phyloP scores from a whole-genome alignment of 2,113 vertebrate species.

The Scytalopus superciliaris region DNA sequence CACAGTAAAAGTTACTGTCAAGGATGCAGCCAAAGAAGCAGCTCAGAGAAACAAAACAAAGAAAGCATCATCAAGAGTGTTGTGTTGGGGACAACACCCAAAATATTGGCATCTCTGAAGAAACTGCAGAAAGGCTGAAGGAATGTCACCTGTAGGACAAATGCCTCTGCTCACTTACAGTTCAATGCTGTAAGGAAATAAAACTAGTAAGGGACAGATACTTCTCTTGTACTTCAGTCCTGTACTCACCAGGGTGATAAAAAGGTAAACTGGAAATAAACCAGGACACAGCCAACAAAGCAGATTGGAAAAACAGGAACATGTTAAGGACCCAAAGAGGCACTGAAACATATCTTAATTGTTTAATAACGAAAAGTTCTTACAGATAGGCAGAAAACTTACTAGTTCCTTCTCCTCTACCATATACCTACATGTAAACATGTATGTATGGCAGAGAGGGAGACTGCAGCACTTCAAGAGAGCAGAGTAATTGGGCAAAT shows the following conservation, averaged over 20 bases:
- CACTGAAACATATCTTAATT: neutral
- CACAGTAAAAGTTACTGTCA: neutral
- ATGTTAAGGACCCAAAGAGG: neutral
- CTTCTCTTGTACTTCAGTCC: neutral
- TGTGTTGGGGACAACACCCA: neutral
- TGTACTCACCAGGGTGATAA: neutral
- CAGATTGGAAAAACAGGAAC: neutral
- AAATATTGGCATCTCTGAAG: neutral
- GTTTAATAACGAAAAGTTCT: neutral
- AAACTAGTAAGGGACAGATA: neutral
- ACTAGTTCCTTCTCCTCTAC: neutral
- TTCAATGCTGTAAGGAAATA: neutral
- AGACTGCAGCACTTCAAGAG: neutral
- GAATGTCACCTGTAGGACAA: neutral
- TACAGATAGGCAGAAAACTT: neutral
- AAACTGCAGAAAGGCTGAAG: neutral
- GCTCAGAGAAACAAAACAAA: neutral
- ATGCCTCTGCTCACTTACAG: neutral
- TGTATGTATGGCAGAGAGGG: fast-evolving
- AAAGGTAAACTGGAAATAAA: neutral
- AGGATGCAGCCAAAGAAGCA: neutral
- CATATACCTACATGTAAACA: neutral
- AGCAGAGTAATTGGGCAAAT: neutral
- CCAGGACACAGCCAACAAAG: neutral
- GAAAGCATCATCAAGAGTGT: neutral